Conservation (phyloP, 2,797 vertebrate species). For the Neoniphon sammara region DNA sequence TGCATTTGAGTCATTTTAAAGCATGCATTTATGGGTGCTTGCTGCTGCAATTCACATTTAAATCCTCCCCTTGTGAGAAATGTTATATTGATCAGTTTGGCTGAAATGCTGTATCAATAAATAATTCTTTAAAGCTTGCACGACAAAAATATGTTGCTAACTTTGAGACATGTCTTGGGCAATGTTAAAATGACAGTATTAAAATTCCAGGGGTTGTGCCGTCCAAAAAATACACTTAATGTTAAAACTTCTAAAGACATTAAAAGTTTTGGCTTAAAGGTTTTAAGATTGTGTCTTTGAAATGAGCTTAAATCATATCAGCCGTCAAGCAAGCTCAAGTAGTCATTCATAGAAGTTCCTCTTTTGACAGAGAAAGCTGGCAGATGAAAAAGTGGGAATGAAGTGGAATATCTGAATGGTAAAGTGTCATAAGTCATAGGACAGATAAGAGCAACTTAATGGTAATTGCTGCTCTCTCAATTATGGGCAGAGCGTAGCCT, state of each 20-base stretch:
- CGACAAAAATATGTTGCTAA: no score
- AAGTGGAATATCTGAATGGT: not conserved
- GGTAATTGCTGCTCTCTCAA: conserved; percentile 37
- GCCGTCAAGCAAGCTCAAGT: not conserved
- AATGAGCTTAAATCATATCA: not conserved
- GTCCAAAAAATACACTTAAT: conserved; percentile 9
- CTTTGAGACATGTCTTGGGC: not conserved
- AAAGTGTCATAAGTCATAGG: conserved; percentile 6
- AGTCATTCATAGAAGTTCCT: not conserved
- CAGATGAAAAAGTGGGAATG: not conserved
- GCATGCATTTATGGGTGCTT: conserved; percentile 29
- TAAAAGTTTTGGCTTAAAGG: conserved; percentile 49
- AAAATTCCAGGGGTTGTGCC: not conserved
- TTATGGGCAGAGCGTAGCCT: conserved; percentile 19
- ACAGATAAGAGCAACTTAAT: conserved; percentile 50
- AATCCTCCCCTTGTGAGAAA: conserved; percentile 45
- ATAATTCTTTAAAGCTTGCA: conserved; percentile 1
- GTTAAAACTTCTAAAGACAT: conserved; percentile 11
- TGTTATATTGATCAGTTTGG: conserved; percentile 63
- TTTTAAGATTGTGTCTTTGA: not conserved
- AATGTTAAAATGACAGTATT: not conserved
- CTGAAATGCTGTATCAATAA: conserved; percentile 58
- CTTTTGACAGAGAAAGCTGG: not conserved
- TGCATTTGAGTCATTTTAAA: no score
- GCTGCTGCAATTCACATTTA: conserved; percentile 34